A percentile compares a stretch with the other conserved stretches of the same genome.
Evolutionary conservation across 2,888 invertebrate species (phyloP).

Genomic region (Epsilonema sp.): DNA sequence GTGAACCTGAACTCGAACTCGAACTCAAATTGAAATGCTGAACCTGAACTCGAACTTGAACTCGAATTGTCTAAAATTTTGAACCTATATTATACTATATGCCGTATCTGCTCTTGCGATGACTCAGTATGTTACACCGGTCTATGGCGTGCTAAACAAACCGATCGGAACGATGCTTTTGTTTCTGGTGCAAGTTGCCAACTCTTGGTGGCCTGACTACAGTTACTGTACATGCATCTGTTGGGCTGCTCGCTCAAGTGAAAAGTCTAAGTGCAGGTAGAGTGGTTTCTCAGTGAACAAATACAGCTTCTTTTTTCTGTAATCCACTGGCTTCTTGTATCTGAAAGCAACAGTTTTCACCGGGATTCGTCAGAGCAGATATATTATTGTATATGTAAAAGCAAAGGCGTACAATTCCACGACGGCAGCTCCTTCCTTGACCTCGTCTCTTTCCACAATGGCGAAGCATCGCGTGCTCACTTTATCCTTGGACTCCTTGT

Average conservation of each 20-base stretch:
- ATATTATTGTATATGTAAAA: background rate
- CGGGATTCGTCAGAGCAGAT: background rate
- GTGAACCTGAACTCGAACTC: too few relatives aligned
- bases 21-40: too few relatives aligned
- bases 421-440: conserved; percentile 23
- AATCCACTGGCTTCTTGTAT: conserved; percentile 29
- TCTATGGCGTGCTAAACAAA: too few relatives aligned
- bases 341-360: too few relatives aligned
- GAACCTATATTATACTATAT: too few relatives aligned
- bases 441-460: conserved; percentile 28
- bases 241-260: background rate
- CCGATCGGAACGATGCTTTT: background rate
- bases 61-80: too few relatives aligned
- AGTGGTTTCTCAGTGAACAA: conserved; percentile 12
- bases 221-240: background rate
- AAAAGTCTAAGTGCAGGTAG: conserved; percentile 6
- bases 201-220: too few relatives aligned
- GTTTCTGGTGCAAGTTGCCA: background rate
- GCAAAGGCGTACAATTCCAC: conserved; percentile 27
- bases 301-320: conserved; percentile 20
- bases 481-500: conserved; percentile 26
- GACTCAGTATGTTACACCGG: too few relatives aligned
- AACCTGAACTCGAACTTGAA: too few relatives aligned
- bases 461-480: conserved; percentile 28
- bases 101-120: too few relatives aligned